Evolutionary conservation across 1,140 invertebrate species (phyloP), one percentile per base, ranked within the genome.

Genomic region (Venustaconcha ellipsiformis): DNA sequence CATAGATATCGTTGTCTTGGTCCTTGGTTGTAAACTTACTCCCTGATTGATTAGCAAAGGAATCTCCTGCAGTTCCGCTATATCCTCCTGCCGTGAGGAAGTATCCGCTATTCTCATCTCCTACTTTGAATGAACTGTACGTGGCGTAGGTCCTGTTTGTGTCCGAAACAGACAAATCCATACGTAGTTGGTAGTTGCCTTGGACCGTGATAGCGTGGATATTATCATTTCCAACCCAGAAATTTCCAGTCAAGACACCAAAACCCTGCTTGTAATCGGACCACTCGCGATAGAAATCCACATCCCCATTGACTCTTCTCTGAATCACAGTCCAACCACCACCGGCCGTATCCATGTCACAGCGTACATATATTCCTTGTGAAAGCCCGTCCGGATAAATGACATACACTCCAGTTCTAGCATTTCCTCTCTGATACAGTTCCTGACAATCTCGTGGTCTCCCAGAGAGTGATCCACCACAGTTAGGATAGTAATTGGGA

Each of bases 181-280:
- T 71, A 5, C 79, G 60, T 14, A 80, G 62, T 64, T 74, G 58
- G n/a, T 76, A 63, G 1, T 57, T 26, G 14, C 63, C 62, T 13
- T 65, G 26, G 0, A 37, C n/a, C 18, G 78, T 76, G 17, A 80
- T 18, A 15, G 59, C 20, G 59, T 76, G 69, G 12, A 80, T 59
- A 18, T 48, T 59, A 14, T 75, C 70, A 60, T 76, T 80, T 18
- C 78, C 78, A 56, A 90, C 59, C 90, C 90, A 91, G 79, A 84
- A 89, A 67, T 90, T 87, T 0, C 91, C 91, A 2, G 90, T 92
- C 79, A 95, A 94, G 88, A 97, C 94, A 4, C 96, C 96, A 87
- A 98, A 98, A 14, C 96, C 96, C 82, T 96, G 95, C 88, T 97
- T 96, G 87, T 98, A 98, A 82, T 97, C 95, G 17, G 93, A 92